Evolutionary conservation across 2,888 invertebrate genomes (phyloP).

Genomic region (Flabesymbios commensalis): DNA sequence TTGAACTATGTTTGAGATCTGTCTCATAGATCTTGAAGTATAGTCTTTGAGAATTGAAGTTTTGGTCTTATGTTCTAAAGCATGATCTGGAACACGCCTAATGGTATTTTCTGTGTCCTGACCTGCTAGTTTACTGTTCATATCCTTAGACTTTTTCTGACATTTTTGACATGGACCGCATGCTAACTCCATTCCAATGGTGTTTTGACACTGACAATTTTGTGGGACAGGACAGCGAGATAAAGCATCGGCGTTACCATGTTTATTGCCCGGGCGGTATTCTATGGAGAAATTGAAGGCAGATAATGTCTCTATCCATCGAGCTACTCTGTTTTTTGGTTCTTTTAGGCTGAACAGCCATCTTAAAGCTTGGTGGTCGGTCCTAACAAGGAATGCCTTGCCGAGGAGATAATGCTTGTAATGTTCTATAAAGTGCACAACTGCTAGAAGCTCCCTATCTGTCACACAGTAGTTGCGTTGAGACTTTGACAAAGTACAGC

Average conservation of each 20-base stretch:
- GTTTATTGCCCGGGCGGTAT: not conserved
- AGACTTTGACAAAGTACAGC: constrained; percentile 8
- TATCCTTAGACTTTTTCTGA: not conserved
- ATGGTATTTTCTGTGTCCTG: too few species aligned
- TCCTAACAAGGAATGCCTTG: constrained; percentile 14
- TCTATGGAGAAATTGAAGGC: not conserved
- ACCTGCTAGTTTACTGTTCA: too few species aligned
- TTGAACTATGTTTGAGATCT: too few species aligned
- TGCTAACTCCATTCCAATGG: not conserved
- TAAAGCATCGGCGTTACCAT: constrained; percentile 3
- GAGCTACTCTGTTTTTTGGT: too few species aligned
- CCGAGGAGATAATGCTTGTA: constrained; percentile 23
- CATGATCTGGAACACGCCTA: too few species aligned
- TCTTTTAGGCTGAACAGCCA: constrained; percentile 18
- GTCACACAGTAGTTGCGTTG: constrained; percentile 18
- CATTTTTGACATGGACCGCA: constrained; percentile 9
- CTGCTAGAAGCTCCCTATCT: constrained; percentile 27
- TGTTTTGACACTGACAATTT: not conserved
- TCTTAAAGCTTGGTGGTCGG: constrained; percentile 15
- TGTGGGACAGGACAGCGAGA: not conserved
- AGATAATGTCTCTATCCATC: not conserved
- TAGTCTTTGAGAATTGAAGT: too few species aligned
- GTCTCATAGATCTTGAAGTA: too few species aligned
- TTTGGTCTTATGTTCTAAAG: too few species aligned
- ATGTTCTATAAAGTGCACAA: constrained; percentile 16